Evolutionary conservation across 2,113 vertebrate genomes (phyloP), one percentile per base, ranked within the genome.

Genomic region (Trematocara marginatum): DNA sequence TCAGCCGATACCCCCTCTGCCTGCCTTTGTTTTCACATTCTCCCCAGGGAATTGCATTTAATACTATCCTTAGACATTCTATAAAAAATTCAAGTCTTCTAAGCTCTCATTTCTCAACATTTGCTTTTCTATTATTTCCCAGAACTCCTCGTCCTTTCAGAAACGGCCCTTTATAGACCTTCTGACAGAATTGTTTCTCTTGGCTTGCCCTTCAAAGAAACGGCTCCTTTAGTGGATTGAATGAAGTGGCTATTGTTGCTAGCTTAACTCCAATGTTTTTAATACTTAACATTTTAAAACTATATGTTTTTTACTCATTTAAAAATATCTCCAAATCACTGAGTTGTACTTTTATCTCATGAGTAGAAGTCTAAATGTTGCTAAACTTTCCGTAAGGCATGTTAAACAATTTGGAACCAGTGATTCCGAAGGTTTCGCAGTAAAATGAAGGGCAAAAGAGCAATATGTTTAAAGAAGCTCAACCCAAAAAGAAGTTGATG

Each of bases 341-440:
- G 1, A 16, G 15, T 11, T 66, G 16, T 6, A 23, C 4, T 53
- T 88, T 87, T 78, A 0, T 57, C 18, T 52, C 18, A 42, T 51
- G 8, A 82, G 57, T 78, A 12, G 31, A 89, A 53, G 35, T 88
- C 18, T 2, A 74, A 52, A 26, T 71, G 23, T 80, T 56, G 20
- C 47, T 45, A 54, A 83, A 81, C 51, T n/a, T 76, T 79, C 15
- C 5, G 2, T 13, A 18, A 84, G 26, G 40, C 3, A 10, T 45
- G 20, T 47, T 92, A 35, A 78, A 93, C 93, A 92, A 86, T 94
- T 96, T 97, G 95, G 94, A 96, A 97, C 96, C 95, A 97, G 96
- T 96, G 97, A 96, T 97, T 96, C 96, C 96, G 96, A 97, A 96
- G 97, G 98, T 98, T 99, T 98, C 97, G 97, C 97, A 98, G 96